Conservation (phyloP, 1,140 invertebrate species). For the Ceratitis capitata region DNA sequence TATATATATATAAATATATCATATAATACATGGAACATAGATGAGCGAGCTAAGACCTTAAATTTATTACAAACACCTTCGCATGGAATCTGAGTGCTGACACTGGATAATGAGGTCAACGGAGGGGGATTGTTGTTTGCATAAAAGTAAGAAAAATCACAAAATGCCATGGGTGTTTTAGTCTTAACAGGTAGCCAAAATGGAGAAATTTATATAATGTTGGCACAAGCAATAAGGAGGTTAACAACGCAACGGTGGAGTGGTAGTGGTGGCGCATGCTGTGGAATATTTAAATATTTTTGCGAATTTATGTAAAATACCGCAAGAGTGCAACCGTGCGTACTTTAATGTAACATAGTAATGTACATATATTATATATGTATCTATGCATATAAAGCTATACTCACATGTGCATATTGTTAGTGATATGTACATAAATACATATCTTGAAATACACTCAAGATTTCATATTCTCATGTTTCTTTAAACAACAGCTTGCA, state of each 20-base stretch:
- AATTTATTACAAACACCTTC: neutral
- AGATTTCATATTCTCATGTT: neutral
- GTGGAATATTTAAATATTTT: neutral
- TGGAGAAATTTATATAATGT: neutral
- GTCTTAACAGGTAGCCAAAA: neutral
- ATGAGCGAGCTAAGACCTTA: neutral
- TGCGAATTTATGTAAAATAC: neutral
- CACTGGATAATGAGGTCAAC: neutral
- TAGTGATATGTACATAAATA: no score
- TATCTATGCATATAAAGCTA: neutral
- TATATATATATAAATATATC: no score
- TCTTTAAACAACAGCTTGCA: neutral
- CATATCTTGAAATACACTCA: neutral
- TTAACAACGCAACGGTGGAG: neutral
- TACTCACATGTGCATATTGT: neutral
- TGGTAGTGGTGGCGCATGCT: neutral
- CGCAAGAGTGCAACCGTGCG: neutral
- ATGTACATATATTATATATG: neutral
- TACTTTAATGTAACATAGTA: neutral
- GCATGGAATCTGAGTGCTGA: neutral
- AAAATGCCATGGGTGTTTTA: neutral
- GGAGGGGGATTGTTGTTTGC: neutral
- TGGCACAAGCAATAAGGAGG: neutral
- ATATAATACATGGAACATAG: no score
- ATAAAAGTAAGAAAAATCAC: no score